Conservation (phyloP, 1,140 invertebrate species). For the Drosophila neocordata region DNA sequence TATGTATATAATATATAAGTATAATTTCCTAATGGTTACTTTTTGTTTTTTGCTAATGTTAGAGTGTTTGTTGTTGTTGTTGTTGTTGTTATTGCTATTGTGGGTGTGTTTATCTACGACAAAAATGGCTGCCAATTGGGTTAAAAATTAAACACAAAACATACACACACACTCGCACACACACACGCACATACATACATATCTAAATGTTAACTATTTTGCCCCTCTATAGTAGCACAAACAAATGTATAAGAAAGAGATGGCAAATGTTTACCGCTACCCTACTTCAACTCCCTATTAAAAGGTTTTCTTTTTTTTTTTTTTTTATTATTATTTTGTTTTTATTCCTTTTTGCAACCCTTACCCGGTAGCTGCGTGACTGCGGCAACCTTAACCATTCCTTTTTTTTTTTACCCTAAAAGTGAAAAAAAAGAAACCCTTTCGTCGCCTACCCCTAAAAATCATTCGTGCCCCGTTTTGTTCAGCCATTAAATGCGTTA, state of each 20-base stretch:
- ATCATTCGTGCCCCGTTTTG: conserved; percentile 26
- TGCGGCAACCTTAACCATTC: neutral
- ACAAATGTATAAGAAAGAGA: neutral
- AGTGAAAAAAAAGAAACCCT: neutral
- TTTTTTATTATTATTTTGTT: conserved; percentile 11
- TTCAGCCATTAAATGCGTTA: conserved; percentile 69
- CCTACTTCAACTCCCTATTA: neutral
- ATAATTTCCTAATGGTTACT: neutral
- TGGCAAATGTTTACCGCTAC: neutral
- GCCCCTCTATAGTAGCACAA: conserved; percentile 7
- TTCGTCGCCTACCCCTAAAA: conserved; percentile 10
- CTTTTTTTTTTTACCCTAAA: conserved; percentile 3
- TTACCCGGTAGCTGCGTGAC: conserved; percentile 34
- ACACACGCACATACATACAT: too few relatives aligned
- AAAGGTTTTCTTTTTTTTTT: neutral
- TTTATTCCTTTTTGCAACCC: conserved; percentile 38
- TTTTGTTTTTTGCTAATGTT: neutral
- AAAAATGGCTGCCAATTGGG: conserved; percentile 17
- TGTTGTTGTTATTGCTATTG: neutral
- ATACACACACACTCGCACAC: too few relatives aligned
- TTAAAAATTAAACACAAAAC: neutral
- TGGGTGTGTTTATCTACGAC: conserved; percentile 10
- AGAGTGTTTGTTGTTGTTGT: conserved; percentile 17
- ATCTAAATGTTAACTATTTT: neutral
- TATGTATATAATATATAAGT: neutral